Base-by-base conservation (phyloP, 2,797 vertebrate species). In the Hippoglossus hippoglossus region DNA sequence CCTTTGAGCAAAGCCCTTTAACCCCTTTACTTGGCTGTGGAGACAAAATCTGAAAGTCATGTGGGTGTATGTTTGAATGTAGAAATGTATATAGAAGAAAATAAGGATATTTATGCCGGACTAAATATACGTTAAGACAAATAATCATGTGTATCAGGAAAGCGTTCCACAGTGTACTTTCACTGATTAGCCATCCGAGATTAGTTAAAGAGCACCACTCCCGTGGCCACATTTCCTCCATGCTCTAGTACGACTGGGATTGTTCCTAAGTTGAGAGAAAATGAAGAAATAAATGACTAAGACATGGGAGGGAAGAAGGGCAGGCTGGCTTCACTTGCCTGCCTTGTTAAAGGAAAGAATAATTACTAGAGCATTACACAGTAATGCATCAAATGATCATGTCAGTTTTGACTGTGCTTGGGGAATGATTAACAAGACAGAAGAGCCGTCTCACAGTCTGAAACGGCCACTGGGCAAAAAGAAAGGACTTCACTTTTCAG, bases 331-430 rank as follows among this genome's bases (percentile, higher is more conserved):
- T 86, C 21, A 26, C 83, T 82, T 67, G 75, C 79, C 83, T 86
- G 84, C 83, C 89, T 92, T 80, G 86, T 92, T 92, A 90, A 81
- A 91, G 83, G 73, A 89, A 85, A 90, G 86, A 93, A 86, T 93
- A 90, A 93, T 92, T 92, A 88, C 81, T 84, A 72, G 77, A 90
- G 84, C 83, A 86, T 80, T 84, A 73, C 73, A 53, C 80, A 80
- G 84, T 72, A 88, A 91, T 91, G 87, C 83, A 91, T 90, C 86
- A 92, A 89, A 83, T 78, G 72, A 83, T 78, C 78, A 75, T 81
- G 89, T 83, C 87, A 83, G 61, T 85, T 89, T 84, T 80, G 79
- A 86, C 75, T 71, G 59, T 83, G 76, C 58, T 60, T 51, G 34
- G 72, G 51, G 80, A 78, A 77, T 87, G 86, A 89, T 89, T 88